Base-by-base conservation (phyloP, 1,140 invertebrate genomes). In the Dreissena polymorpha region DNA sequence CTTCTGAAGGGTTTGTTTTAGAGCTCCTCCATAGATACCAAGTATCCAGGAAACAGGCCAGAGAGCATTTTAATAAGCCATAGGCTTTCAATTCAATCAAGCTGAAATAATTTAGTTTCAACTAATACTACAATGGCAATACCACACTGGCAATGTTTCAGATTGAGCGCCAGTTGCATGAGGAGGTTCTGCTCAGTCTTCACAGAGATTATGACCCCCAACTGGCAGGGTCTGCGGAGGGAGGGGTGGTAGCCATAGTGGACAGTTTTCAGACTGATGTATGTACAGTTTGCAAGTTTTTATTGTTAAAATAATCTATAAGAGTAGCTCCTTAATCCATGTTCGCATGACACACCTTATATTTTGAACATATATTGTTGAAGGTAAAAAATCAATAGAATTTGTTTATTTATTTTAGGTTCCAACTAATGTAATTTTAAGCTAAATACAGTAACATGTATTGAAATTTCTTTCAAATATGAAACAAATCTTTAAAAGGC, bases 191-290 rank as follows among this genome's bases (percentile, higher is more conserved):
- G 57, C 84, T 79, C 64, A 88, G 87, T 81, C 84, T 90, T 70
- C 80, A 89, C 29, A 75, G 86, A 79, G 86, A 88, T 57, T 86
- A 90, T 86, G 72, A 73, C 27, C 84, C 86, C 8, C 73, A 63
- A 0, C 70, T 86, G 16, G 78, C 75, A 51, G 75, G 70, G 49
- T 83, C 50, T 21, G 65, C 64, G 50, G 81, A 67, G 50, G 83
- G 87, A 12, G 87, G 88, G 14, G 73, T 86, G 6, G 25, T 88
- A 71, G 85, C 85, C 67, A 70, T 88, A 8, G 79, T 91, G 53
- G 88, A 91, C 65, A 74, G 77, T 16, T 81, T 91, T 69, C 89
- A 90, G 67, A 50, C 69, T 64, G 86, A 90, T 77, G 88, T 91
- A 83, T 88, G 88, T 73, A n/a, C n/a, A n/a, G n/a, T 74, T 10